Evolutionary conservation across 2,888 invertebrate species (phyloP).

Genomic region (Brenthis ino): DNA sequence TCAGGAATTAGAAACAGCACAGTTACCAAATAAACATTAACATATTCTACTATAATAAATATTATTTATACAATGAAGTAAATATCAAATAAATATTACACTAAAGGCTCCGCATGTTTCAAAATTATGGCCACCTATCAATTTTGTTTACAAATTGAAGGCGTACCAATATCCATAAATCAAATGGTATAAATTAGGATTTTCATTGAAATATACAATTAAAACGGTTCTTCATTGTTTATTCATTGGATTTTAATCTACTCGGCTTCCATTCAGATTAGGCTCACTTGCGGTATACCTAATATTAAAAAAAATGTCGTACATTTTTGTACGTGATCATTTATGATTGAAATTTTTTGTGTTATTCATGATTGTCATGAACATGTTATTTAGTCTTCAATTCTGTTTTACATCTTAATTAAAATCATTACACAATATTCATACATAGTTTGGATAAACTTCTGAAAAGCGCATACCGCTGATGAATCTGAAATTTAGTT

Average conservation of each 20-base stretch:
- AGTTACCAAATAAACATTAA: too few species aligned
- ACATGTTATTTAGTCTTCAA: too few species aligned
- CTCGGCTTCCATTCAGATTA: constrained; percentile 1
- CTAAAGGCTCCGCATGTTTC: not conserved
- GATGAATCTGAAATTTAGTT: too few species aligned
- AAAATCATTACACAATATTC: too few species aligned
- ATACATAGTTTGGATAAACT: too few species aligned
- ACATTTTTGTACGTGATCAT: constrained; percentile 18
- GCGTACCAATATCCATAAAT: constrained; percentile 10
- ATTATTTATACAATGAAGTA: not conserved
- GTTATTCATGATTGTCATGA: too few species aligned
- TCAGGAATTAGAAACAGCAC: too few species aligned
- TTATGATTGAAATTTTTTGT: constrained; percentile 2
- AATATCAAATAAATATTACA: not conserved
- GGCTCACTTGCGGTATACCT: not conserved
- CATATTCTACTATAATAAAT: too few species aligned
- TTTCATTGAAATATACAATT: constrained; percentile 9
- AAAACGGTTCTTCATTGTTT: constrained; percentile 1
- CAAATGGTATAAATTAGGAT: constrained; percentile 5
- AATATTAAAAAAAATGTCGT: not conserved
- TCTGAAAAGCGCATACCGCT: too few species aligned
- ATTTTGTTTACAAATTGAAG: constrained; percentile 1
- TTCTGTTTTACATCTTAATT: too few species aligned
- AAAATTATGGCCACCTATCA: not conserved
- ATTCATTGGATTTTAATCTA: constrained; percentile 23